phyloP scores from a whole-genome alignment of 2,113 vertebrate genomes.

The Ptilorrhoa leucosticta region DNA sequence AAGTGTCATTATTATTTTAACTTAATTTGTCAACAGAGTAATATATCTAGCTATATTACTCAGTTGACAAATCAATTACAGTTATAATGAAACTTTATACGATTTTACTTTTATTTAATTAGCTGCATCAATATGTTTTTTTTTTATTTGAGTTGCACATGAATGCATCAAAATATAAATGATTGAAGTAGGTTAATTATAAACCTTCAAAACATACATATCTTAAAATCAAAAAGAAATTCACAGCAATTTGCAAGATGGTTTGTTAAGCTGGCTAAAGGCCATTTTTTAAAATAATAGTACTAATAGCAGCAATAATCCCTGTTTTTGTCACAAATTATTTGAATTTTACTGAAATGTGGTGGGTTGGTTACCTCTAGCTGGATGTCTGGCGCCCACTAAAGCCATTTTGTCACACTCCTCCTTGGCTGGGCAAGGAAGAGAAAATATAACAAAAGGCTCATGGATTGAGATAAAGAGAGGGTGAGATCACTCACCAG shows the following conservation, averaged over 20 bases:
- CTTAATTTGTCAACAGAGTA: constrained; percentile 72
- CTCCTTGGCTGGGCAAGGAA: neutral
- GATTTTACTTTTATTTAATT: constrained; percentile 75
- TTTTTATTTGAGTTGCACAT: constrained; percentile 41
- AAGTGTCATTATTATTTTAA: constrained; percentile 66
- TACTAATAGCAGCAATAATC: neutral
- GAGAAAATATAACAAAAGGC: neutral
- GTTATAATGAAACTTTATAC: constrained; percentile 69
- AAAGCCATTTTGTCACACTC: neutral
- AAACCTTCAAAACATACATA: constrained; percentile 36
- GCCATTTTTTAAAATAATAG: constrained; percentile 27
- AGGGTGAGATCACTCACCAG: neutral
- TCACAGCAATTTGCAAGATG: neutral
- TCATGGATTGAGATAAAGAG: neutral
- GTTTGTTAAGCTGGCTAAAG: constrained; percentile 35
- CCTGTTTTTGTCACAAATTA: neutral
- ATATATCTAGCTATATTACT: constrained; percentile 62
- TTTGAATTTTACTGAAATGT: neutral
- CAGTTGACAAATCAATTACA: constrained; percentile 72
- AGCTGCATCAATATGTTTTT: constrained; percentile 61
- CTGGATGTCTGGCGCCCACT: neutral
- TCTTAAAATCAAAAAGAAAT: constrained; percentile 50
- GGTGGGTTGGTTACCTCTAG: neutral
- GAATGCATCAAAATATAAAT: constrained; percentile 66
- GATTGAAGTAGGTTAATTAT: constrained; percentile 68